These are phyloP conservation scores for Sinelater perroti DNA, from an alignment of 2,888 invertebrate species.

Conservation along the genomic window DNA sequence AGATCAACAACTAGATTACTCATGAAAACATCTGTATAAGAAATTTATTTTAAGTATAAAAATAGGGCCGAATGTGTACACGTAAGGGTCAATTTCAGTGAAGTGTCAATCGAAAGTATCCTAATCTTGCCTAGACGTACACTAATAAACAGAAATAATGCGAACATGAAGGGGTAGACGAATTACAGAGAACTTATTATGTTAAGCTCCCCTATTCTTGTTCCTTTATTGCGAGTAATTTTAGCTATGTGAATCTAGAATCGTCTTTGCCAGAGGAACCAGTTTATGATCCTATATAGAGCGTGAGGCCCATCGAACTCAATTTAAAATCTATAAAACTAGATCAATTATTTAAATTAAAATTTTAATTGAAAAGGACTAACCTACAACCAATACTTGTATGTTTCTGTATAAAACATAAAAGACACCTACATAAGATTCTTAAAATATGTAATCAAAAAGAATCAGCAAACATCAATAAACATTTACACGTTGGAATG, in stretches of 20 bases:
- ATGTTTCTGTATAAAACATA: too few relatives aligned
- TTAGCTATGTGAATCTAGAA: conserved; percentile 1
- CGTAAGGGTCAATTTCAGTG: neutral
- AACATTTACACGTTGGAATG: too few relatives aligned
- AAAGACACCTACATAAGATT: too few relatives aligned
- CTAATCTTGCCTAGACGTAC: neutral
- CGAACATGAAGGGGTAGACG: conserved; percentile 4
- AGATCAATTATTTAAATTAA: conserved; percentile 15
- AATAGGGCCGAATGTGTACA: neutral
- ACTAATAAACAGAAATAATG: neutral
- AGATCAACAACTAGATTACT: neutral
- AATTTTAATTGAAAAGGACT: neutral
- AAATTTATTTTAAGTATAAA: conserved; percentile 15
- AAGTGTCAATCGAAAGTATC: neutral
- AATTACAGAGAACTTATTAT: neutral
- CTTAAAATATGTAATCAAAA: too few relatives aligned
- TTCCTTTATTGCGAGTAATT: conserved; percentile 8
- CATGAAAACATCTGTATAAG: conserved; percentile 9
- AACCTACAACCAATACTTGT: too few relatives aligned
- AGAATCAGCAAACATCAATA: too few relatives aligned
- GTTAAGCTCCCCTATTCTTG: neutral
- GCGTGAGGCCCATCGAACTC: conserved; percentile 5
- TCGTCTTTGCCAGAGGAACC: neutral
- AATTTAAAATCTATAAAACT: conserved; percentile 17
- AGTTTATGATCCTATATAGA: neutral